Percentiles rank a stretch among this genome's conserved stretches.
Conservation (phyloP, 2,113 vertebrate species). For the Ceyx melanurus region DNA sequence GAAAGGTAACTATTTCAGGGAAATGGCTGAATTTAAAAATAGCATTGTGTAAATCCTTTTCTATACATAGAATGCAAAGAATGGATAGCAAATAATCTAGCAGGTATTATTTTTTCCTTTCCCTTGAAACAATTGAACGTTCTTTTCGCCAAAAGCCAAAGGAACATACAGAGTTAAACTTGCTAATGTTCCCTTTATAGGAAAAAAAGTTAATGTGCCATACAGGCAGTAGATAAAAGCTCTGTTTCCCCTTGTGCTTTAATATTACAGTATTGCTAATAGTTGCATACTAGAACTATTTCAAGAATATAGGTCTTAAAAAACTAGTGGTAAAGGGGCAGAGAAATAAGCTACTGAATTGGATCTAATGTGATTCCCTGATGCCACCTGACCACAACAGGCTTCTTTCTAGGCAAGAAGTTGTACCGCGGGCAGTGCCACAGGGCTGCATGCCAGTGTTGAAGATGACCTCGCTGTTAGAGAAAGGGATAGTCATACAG, state of each 20-base stretch:
- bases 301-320: neutral
- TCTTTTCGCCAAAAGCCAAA: neutral
- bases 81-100: neutral
- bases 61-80: neutral
- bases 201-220: neutral
- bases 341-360: neutral
- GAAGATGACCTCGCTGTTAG: neutral
- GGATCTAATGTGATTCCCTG: neutral
- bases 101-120: neutral
- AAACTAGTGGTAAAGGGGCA: neutral
- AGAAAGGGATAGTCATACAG: neutral
- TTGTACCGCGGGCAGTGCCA: accelerated
- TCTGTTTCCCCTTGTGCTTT: neutral
- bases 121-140: neutral
- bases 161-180: neutral
- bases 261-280: neutral
- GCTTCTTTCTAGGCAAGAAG: neutral
- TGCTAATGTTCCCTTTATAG: neutral
- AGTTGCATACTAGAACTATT: neutral
- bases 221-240: neutral
- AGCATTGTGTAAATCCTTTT: neutral
- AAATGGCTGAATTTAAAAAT: neutral
- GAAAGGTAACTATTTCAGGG: neutral
- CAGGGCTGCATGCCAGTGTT: neutral
- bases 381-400: neutral